Evolutionary conservation across 2,888 invertebrate genomes (phyloP).

Genomic region (Meandrusa payeni): DNA sequence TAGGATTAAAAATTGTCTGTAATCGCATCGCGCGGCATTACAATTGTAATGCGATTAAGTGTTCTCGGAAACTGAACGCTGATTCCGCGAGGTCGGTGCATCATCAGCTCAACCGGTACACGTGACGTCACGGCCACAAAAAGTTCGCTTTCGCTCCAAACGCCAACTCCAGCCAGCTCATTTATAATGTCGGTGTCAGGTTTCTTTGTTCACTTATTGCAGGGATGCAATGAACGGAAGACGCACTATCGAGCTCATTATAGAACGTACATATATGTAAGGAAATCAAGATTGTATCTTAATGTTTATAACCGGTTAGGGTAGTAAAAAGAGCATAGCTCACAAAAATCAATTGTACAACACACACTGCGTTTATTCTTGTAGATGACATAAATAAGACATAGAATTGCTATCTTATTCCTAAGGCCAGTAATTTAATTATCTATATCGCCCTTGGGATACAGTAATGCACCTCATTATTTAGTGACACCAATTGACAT

Average conservation of each 20-base stretch:
- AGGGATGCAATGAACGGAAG: slow-evolving; percentile 22
- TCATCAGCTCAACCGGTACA: slow-evolving; percentile 6
- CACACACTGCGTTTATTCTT: too few relatives aligned
- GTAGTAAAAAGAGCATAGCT: too few relatives aligned
- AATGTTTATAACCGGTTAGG: too few relatives aligned
- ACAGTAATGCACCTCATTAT: too few relatives aligned
- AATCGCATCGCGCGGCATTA: neutral
- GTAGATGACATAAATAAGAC: too few relatives aligned
- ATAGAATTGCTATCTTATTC: too few relatives aligned
- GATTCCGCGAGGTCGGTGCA: slow-evolving; percentile 23
- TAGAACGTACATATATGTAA: slow-evolving; percentile 1
- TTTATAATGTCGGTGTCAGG: slow-evolving; percentile 17
- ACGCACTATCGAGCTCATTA: slow-evolving; percentile 18
- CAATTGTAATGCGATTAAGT: neutral
- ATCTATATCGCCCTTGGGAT: too few relatives aligned
- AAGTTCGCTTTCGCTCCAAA: slow-evolving; percentile 15
- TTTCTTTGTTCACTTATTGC: slow-evolving; percentile 20
- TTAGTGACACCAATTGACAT: too few relatives aligned
- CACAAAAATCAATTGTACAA: too few relatives aligned
- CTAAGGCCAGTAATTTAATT: too few relatives aligned
- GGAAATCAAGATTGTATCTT: too few relatives aligned
- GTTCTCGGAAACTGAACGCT: slow-evolving; percentile 23
- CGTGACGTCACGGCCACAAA: slow-evolving; percentile 20
- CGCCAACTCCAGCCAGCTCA: slow-evolving; percentile 3
- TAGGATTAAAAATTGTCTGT: too few relatives aligned